Conservation (phyloP, 2,888 invertebrate genomes). For the Rhagophthalmus giganteus region DNA sequence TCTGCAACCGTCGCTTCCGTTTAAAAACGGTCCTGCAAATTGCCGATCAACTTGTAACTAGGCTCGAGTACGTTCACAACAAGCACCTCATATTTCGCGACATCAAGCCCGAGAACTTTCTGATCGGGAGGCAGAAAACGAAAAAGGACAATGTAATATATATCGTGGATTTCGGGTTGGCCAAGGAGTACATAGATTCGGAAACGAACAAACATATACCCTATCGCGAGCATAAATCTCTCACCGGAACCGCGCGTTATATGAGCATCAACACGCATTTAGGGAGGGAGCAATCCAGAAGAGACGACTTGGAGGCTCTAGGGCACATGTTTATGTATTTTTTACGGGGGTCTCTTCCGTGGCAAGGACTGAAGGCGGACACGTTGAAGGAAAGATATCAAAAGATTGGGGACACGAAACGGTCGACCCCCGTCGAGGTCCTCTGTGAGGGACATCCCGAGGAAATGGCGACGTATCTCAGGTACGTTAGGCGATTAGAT, state of each 20-base stretch:
- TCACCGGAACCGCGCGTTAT: slow-evolving; percentile 99
- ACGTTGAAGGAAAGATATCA: slow-evolving; percentile 99
- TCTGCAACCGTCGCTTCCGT: slow-evolving; percentile 71
- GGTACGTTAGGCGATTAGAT: slow-evolving; percentile 95
- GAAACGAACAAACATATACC: slow-evolving; percentile 99
- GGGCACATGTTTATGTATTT: slow-evolving; percentile 99
- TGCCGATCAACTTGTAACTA: slow-evolving; percentile 76
- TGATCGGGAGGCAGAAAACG: slow-evolving; percentile 96
- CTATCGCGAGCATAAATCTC: slow-evolving; percentile 99
- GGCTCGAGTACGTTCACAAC: slow-evolving; percentile 99
- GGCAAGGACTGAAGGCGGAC: slow-evolving; percentile 99
- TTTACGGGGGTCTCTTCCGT: slow-evolving; percentile 97
- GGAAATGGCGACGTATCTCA: slow-evolving; percentile 96
- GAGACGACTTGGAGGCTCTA: slow-evolving; percentile 98
- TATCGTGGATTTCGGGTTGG: slow-evolving; percentile 99
- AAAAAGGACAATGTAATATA: slow-evolving; percentile 98
- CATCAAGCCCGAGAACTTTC: slow-evolving; percentile 99
- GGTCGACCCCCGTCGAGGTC: slow-evolving; percentile 96
- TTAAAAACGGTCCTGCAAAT: slow-evolving; percentile 74
- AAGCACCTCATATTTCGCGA: slow-evolving; percentile 99
- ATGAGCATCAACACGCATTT: slow-evolving; percentile 99
- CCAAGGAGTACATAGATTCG: slow-evolving; percentile 99
- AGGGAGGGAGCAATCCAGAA: slow-evolving; percentile 99
- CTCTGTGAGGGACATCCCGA: slow-evolving; percentile 87
- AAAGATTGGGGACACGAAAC: slow-evolving; percentile 99